These are phyloP conservation scores for Choristoneura fumiferana DNA, from an alignment of 1,140 invertebrate species.

Conservation along the genomic window DNA sequence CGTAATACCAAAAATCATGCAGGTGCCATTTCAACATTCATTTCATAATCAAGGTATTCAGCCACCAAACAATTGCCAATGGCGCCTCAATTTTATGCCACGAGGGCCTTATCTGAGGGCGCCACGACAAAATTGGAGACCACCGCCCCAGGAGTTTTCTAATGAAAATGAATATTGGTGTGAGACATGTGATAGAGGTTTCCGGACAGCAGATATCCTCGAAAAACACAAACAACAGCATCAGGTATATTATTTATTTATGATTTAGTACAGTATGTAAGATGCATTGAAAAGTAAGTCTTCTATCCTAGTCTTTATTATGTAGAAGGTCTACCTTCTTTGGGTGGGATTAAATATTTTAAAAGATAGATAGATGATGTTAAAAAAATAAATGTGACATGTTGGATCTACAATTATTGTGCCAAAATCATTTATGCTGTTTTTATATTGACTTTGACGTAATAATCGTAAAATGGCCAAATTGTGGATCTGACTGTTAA, in stretches of 20 bases:
- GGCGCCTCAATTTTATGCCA: conserved; percentile 12
- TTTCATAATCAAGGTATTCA: conserved; percentile 6
- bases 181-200: conserved; percentile 87
- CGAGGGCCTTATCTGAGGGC: background rate
- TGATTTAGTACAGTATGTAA: no score
- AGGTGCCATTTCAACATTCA: background rate
- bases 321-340: no score
- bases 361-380: no score
- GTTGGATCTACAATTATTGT: no score
- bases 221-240: conserved; percentile 84
- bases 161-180: conserved; percentile 79
- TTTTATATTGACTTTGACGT: no score
- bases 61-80: conserved; percentile 21
- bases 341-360: no score
- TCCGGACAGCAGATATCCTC: conserved; percentile 79
- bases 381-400: no score
- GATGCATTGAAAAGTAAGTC: no score
- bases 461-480: no score
- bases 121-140: conserved; percentile 20
- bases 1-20: background rate
- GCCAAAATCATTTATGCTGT: no score
- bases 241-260: conserved; percentile 57
- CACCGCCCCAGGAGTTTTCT: conserved; percentile 26
- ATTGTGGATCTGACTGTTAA: no score
- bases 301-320: no score